A percentile compares a stretch with the other conserved stretches of the same genome.
Conservation (phyloP, 2,888 invertebrate genomes). For the Drosophila kuntzei region DNA sequence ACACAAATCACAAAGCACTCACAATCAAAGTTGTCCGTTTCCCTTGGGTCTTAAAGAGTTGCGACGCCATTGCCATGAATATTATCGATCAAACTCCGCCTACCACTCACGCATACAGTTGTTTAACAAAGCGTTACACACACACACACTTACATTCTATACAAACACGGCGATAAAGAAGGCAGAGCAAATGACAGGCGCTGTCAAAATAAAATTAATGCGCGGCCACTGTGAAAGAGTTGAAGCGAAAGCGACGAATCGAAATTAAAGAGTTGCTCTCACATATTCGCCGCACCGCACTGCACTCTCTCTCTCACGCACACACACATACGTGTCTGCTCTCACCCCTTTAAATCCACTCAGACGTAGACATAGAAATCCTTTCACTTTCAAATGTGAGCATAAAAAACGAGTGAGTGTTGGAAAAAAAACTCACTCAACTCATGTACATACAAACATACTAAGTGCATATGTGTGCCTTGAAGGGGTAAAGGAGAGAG, state of each 20-base stretch:
- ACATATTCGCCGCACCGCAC: slow-evolving; percentile 57
- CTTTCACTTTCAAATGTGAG: slow-evolving; percentile 70
- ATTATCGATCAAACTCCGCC: slow-evolving; percentile 84
- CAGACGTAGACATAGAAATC: slow-evolving; percentile 39
- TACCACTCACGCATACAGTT: slow-evolving; percentile 35
- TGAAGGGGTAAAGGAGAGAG: slow-evolving; percentile 53
- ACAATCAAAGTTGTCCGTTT: slow-evolving; percentile 1
- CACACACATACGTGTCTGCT: slow-evolving; percentile 14
- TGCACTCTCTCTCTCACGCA: slow-evolving; percentile 9
- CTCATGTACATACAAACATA: slow-evolving; percentile 7
- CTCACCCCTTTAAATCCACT: slow-evolving; percentile 58
- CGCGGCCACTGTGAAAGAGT: slow-evolving; percentile 69
- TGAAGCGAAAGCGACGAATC: slow-evolving; percentile 66
- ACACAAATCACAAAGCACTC: neutral
- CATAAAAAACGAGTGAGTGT: slow-evolving; percentile 58
- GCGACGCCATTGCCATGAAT: slow-evolving; percentile 68
- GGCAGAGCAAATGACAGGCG: slow-evolving; percentile 58
- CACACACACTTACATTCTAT: slow-evolving; percentile 13
- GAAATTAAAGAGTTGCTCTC: slow-evolving; percentile 59
- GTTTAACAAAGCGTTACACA: slow-evolving; percentile 10
- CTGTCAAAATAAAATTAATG: slow-evolving; percentile 76
- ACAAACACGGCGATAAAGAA: slow-evolving; percentile 24
- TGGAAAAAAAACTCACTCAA: slow-evolving; percentile 62
- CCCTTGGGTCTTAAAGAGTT: slow-evolving; percentile 58
- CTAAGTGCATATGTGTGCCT: slow-evolving; percentile 9